These are phyloP conservation scores for Sebastes matsubarae DNA, from an alignment of 2,797 vertebrate genomes.

Conservation along the genomic window DNA sequence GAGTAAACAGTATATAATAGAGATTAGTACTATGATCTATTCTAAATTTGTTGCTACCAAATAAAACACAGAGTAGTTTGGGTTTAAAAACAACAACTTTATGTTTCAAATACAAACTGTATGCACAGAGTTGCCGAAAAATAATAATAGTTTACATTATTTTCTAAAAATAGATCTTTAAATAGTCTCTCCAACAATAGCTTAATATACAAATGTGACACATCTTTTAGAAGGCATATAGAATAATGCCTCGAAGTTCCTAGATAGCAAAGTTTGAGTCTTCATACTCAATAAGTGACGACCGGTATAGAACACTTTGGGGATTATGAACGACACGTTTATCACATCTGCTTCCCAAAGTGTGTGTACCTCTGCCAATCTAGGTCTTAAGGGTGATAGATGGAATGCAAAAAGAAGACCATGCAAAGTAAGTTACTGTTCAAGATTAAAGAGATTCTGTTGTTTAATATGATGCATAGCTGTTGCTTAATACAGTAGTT, in stretches of 20 bases:
- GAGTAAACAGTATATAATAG: background rate
- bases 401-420: constrained; percentile 22
- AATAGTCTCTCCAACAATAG: constrained; percentile 83
- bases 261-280: constrained; percentile 41
- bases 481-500: constrained; percentile 77
- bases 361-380: constrained; percentile 12
- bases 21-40: background rate
- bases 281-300: constrained; percentile 38
- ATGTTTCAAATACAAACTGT: constrained; percentile 70
- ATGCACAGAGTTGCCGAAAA: constrained; percentile 61
- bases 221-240: constrained; percentile 67
- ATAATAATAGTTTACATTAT: constrained; percentile 75
- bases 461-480: constrained; percentile 53
- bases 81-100: constrained; percentile 62
- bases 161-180: constrained; percentile 87
- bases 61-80: constrained; percentile 31
- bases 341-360: constrained; percentile 2
- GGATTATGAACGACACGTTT: constrained; percentile 7
- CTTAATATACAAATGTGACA: constrained; percentile 86
- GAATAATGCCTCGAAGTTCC: constrained; percentile 63
- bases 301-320: background rate
- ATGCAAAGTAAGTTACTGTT: constrained; percentile 28
- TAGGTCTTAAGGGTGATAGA: constrained; percentile 1
- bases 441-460: background rate
- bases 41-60: background rate